Percentiles rank a stretch among this genome's conserved stretches.
Conservation (phyloP, 2,113 vertebrate genomes). For the Bubo blakistoni region DNA sequence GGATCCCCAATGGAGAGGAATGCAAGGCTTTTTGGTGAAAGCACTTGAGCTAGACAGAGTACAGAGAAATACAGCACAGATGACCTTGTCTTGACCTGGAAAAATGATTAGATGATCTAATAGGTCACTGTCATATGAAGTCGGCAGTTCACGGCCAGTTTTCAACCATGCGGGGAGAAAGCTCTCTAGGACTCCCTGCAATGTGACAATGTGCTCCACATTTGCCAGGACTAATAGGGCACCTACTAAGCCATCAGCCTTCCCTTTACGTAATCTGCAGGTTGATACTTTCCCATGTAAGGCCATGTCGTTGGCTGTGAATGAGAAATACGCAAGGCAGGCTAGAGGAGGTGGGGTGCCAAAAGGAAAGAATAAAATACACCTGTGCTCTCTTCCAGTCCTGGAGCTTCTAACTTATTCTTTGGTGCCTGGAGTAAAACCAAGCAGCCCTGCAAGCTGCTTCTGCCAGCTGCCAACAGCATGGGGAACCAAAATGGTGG, state of each 20-base stretch:
- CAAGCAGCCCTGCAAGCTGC: not conserved
- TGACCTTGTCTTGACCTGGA: not conserved
- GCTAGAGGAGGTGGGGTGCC: not conserved
- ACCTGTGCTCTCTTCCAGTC: not conserved
- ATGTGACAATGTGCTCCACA: not conserved
- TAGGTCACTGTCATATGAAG: slow-evolving; percentile 22
- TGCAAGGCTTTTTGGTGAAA: not conserved
- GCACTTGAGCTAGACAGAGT: not conserved
- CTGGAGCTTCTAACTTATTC: not conserved
- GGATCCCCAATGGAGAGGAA: not conserved
- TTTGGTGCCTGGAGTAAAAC: not conserved
- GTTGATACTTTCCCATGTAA: not conserved
- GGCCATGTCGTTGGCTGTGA: not conserved
- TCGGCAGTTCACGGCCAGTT: not conserved
- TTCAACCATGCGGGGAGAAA: not conserved
- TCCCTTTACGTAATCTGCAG: not conserved
- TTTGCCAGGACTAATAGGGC: not conserved
- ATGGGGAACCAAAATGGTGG: not conserved
- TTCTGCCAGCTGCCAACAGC: not conserved
- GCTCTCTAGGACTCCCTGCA: not conserved
- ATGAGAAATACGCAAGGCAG: not conserved
- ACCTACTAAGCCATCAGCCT: not conserved
- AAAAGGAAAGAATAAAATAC: not conserved
- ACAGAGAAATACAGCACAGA: not conserved
- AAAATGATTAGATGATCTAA: not conserved